Base-by-base conservation (phyloP, 2,888 invertebrate genomes). In the Pomacea canaliculata region DNA sequence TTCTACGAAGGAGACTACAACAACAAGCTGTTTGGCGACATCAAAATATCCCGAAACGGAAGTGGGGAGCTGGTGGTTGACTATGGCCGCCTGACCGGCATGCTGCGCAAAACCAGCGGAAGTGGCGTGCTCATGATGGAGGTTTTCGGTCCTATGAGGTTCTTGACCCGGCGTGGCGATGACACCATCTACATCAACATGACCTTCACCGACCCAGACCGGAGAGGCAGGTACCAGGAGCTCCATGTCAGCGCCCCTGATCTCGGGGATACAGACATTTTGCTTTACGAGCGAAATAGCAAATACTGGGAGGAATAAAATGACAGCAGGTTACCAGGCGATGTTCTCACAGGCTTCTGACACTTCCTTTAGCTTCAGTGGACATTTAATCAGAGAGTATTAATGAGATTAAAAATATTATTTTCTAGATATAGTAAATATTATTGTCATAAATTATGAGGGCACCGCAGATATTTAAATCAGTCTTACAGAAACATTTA, bases 1-100 rank as follows among this genome's bases (percentile, higher is more conserved):
- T 66, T 23, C 78, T 81, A 63, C 76, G 65, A 56, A 16, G 83
- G 83, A 9, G 71, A 16, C 16, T 82, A 78, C 72, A 51, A 60
- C 1, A 76, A 81, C 37, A 71, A 69, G 49, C 71, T 77, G 23
- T 81, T 79, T 62, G 79, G 76, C 7, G 71, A 80, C 27, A 48
- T 78, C 7, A 63, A 73, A 7, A 56, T 77, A 46, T 63, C 16
- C n/a, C 37, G 63, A 46, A 16, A 62, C 9, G 77, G 72, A 7
- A n/a, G 59, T n/a, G 18, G 46, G 19, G 67, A 49, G 5, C 56
- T 77, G 51, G 48, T 16, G 8, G 27, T 77, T 3, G 12, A 49
- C 7, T 70, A 70, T 46, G 46, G 51, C 19, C 16, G n/a, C 0
- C 48, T 77, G 37, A 19, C 49, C 23, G 77, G 77, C 2, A n/a